A percentile compares a stretch with the other conserved stretches of the same genome.
Conservation (phyloP, 1,140 invertebrate genomes). For the Drosophila tsacasi region DNA sequence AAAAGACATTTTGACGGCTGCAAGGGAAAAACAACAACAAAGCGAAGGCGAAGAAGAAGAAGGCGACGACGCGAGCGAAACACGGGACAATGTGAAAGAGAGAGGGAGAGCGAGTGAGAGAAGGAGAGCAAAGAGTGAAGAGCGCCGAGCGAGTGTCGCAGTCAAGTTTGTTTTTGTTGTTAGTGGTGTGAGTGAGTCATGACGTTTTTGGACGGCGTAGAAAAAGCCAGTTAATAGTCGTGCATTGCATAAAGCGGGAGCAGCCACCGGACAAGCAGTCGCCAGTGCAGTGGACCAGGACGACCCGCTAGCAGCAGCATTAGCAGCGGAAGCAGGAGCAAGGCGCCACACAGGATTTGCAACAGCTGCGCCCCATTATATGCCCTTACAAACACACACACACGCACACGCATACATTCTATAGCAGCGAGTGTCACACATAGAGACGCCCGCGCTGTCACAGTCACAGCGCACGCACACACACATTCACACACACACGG, state of each 20-base stretch:
- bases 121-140: constrained; percentile 15
- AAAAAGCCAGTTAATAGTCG: constrained; percentile 50
- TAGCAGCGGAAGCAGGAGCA: constrained; percentile 6
- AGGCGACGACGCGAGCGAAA: constrained; percentile 4
- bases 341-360: constrained; percentile 45
- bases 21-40: constrained; percentile 1
- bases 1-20: constrained; percentile 7
- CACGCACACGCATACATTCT: constrained; percentile 9
- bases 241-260: constrained; percentile 50
- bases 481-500: background rate
- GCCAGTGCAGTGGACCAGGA: constrained; percentile 6
- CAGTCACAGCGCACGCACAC: constrained; percentile 25
- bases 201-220: constrained; percentile 55
- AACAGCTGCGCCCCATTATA: constrained; percentile 54
- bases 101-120: background rate
- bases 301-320: background rate
- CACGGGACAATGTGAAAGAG: constrained; percentile 14
- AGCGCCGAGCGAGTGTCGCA: constrained; percentile 23
- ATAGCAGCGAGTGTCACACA: constrained; percentile 39
- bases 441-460: constrained; percentile 10
- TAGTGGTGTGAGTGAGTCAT: constrained; percentile 58
- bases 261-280: constrained; percentile 6
- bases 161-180: constrained; percentile 55
- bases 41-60: background rate
- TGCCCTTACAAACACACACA: constrained; percentile 14